Percentiles rank a stretch among this genome's conserved stretches.
These are phyloP conservation scores for Rousettus madagascariensis DNA, from an alignment of 2,797 vertebrate genomes.

Conservation along the genomic window DNA sequence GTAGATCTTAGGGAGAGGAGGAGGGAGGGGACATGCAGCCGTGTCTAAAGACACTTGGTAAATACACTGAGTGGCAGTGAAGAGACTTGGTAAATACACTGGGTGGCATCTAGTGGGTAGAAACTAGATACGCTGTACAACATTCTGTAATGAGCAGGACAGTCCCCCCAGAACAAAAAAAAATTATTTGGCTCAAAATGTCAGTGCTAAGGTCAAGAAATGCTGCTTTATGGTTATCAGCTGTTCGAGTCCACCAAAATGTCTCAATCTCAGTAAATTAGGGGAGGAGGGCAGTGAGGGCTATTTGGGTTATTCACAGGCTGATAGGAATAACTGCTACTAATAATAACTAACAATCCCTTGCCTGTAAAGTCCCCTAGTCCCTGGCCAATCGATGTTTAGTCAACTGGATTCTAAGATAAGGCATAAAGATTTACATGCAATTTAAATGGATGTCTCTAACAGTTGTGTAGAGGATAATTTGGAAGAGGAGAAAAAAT, in stretches of 20 bases:
- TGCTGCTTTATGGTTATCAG: background rate
- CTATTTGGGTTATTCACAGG: background rate
- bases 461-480: background rate
- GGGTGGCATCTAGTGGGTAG: background rate
- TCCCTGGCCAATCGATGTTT: background rate
- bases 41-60: background rate
- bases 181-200: too few species aligned
- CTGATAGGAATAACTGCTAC: background rate
- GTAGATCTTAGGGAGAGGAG: background rate
- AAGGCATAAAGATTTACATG: background rate
- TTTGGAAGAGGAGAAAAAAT: background rate
- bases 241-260: background rate
- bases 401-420: background rate
- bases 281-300: accelerated
- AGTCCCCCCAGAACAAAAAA: background rate
- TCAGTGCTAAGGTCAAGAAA: background rate
- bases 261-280: background rate
- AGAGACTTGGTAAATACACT: background rate
- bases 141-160: accelerated
- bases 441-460: background rate
- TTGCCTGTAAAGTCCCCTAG: background rate
- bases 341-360: background rate
- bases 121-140: background rate
- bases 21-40: background rate
- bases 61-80: background rate